Percentiles rank a stretch among this genome's conserved stretches.
phyloP scores from a whole-genome alignment of 2,888 invertebrate genomes.

The Hypolimnas misippus region DNA sequence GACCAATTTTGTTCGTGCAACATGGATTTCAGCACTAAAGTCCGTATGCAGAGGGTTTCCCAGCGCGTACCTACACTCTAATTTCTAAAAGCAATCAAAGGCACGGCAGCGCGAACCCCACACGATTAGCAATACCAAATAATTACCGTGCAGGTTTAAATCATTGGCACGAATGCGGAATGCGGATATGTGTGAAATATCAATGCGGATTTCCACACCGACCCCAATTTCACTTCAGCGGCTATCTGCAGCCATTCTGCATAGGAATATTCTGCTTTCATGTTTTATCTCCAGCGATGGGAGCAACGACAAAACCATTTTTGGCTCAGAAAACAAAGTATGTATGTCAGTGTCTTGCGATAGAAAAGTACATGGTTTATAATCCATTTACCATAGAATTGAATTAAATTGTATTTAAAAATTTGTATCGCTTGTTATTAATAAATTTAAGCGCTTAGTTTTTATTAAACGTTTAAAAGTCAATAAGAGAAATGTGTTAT shows the following conservation, averaged over 20 bases:
- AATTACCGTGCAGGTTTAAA: constrained; percentile 33
- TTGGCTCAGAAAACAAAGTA: constrained; percentile 17
- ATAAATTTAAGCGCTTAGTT: no score
- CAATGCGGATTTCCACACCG: constrained; percentile 39
- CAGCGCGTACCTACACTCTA: neutral
- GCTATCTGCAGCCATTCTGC: constrained; percentile 36
- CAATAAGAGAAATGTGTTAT: no score
- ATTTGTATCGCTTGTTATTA: neutral
- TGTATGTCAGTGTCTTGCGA: neutral
- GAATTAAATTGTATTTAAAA: neutral
- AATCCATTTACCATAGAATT: no score
- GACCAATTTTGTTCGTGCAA: no score
- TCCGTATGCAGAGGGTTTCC: neutral
- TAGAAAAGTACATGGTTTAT: neutral
- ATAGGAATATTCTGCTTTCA: constrained; percentile 32
- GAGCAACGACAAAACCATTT: constrained; percentile 24
- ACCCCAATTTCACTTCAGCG: constrained; percentile 36
- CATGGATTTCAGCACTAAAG: no score
- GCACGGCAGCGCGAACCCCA: constrained; percentile 8
- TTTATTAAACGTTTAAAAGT: no score
- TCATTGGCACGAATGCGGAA: constrained; percentile 34
- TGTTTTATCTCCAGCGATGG: constrained; percentile 27
- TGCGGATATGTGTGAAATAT: constrained; percentile 40
- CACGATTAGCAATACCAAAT: constrained; percentile 28
- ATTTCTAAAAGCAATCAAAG: constrained; percentile 22